These are phyloP conservation scores for Cydia strobilella DNA, from an alignment of 1,140 invertebrate species.

Conservation along the genomic window DNA sequence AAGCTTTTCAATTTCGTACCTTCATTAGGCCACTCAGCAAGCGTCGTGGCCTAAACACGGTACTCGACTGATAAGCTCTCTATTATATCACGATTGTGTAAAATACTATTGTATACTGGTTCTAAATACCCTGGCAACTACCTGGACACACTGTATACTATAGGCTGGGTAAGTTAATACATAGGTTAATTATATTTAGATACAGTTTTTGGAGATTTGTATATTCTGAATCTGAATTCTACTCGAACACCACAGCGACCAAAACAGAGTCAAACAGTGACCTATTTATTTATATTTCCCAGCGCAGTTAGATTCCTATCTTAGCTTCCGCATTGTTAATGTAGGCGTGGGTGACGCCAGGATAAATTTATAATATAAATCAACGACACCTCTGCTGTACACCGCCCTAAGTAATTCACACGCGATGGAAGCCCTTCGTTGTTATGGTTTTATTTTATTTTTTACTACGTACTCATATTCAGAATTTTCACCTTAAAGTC, in stretches of 20 bases:
- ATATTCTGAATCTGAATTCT: no score
- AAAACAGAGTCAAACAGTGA: neutral
- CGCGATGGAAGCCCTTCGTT: neutral
- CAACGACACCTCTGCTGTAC: neutral
- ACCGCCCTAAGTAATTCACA: neutral
- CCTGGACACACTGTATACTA: no score
- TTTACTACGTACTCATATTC: neutral
- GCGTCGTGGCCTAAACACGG: no score
- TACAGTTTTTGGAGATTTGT: no score
- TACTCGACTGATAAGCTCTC: no score
- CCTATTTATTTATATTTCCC: neutral
- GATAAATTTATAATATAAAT: neutral
- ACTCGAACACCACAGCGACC: neutral
- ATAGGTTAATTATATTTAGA: no score
- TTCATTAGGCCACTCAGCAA: no score
- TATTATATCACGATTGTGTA: no score
- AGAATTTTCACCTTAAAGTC: constrained; percentile 17
- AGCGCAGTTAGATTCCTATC: constrained; percentile 17
- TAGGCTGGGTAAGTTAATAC: no score
- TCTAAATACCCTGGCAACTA: no score
- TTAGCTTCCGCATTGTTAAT: neutral
- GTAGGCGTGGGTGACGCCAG: neutral
- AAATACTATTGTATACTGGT: no score
- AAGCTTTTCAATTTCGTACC: no score
- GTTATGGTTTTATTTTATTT: neutral